phyloP scores from a whole-genome alignment of 2,797 vertebrate species.

The Pseudochaenichthys georgianus region DNA sequence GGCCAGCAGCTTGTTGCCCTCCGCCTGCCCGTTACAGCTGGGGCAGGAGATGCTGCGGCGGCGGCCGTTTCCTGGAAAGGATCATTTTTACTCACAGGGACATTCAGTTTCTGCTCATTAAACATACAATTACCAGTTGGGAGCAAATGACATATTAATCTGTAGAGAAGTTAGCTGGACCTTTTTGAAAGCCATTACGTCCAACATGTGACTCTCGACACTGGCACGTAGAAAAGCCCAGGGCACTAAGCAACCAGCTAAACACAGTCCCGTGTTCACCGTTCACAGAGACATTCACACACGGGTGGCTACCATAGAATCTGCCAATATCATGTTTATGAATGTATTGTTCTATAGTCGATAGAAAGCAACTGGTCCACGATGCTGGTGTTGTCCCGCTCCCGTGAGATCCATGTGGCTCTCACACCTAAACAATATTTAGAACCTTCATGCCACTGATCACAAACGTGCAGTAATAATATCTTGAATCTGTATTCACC shows the following conservation, averaged over 20 bases:
- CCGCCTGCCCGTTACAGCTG: constrained; percentile 96
- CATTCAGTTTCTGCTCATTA: constrained; percentile 1
- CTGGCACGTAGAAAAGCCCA: neutral
- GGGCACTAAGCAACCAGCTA: no score
- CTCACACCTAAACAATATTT: neutral
- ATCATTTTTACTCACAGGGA: neutral
- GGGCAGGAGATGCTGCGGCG: constrained; percentile 97
- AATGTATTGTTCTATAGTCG: neutral
- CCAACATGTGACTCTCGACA: neutral
- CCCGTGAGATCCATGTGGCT: neutral
- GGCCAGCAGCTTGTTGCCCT: constrained; percentile 97
- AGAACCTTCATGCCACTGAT: neutral
- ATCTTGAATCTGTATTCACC: constrained; percentile 66
- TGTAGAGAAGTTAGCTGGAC: neutral
- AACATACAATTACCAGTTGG: neutral
- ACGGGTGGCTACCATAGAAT: neutral
- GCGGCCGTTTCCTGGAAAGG: constrained; percentile 88
- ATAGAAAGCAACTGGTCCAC: neutral
- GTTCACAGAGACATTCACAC: neutral
- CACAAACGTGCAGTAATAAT: neutral
- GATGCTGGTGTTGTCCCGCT: neutral
- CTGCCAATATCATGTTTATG: neutral
- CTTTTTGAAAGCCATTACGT: no score
- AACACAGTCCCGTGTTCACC: no score
- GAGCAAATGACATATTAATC: neutral